These are phyloP conservation scores for Rhinogobius similis DNA, from an alignment of 2,113 vertebrate genomes.

Conservation along the genomic window DNA sequence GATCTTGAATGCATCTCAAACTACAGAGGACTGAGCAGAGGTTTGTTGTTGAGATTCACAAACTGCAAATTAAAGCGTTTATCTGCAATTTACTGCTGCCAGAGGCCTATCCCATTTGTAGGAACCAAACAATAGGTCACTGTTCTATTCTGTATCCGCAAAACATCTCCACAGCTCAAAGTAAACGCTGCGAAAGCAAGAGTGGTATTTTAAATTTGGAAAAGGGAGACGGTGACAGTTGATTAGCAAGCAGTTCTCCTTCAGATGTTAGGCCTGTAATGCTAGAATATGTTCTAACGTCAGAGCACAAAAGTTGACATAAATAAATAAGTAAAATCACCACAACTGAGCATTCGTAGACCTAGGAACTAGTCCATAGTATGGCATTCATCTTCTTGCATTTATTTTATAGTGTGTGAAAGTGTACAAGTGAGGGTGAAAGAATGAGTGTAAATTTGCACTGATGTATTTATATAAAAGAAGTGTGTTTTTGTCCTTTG, in stretches of 20 bases:
- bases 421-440: too few relatives aligned
- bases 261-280: slow-evolving; percentile 5
- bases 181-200: slow-evolving; percentile 23
- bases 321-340: background rate
- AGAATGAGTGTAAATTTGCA: too few relatives aligned
- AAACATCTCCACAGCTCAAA: slow-evolving; percentile 25
- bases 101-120: slow-evolving; percentile 5
- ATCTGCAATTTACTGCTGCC: background rate
- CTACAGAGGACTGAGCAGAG: background rate
- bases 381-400: background rate
- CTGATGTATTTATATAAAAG: too few relatives aligned
- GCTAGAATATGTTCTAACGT: background rate
- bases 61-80: slow-evolving; percentile 7
- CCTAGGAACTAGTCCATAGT: background rate
- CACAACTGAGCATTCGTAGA: background rate
- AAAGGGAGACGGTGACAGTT: slow-evolving; percentile 7
- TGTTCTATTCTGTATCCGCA: slow-evolving; percentile 19
- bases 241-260: slow-evolving; percentile 11
- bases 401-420: background rate
- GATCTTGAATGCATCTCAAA: background rate
- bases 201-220: slow-evolving; percentile 13
- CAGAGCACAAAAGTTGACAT: background rate
- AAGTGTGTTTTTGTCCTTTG: too few relatives aligned
- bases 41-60: slow-evolving; percentile 8
- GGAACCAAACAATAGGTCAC: slow-evolving; percentile 18